phyloP scores from a whole-genome alignment of 1,140 invertebrate genomes.

The Drosophila bocki region DNA sequence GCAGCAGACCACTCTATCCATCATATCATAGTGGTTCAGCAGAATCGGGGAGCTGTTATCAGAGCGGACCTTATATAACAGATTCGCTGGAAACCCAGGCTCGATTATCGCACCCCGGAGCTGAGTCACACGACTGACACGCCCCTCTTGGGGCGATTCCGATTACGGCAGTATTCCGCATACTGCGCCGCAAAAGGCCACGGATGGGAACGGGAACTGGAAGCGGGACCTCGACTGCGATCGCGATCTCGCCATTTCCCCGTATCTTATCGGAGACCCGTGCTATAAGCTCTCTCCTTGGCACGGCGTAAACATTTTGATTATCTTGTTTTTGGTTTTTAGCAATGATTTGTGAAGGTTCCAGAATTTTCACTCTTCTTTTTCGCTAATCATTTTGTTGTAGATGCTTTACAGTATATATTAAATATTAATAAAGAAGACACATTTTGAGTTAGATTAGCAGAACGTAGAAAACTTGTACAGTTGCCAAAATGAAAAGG shows the following conservation, averaged over 20 bases:
- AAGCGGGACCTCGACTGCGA: constrained; percentile 5
- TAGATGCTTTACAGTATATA: constrained; percentile 38
- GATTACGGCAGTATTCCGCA: not conserved
- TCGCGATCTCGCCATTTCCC: constrained; percentile 33
- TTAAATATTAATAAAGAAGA: constrained; percentile 27
- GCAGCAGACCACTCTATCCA: not conserved
- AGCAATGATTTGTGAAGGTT: constrained; percentile 48
- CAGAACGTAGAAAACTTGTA: constrained; percentile 58
- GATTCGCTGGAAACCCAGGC: constrained; percentile 2
- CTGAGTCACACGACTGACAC: constrained; percentile 66
- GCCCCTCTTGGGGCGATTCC: constrained; percentile 41
- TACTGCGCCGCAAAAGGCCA: constrained; percentile 33
- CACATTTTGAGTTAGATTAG: constrained; percentile 47
- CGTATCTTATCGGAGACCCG: constrained; percentile 38
- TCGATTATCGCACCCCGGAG: constrained; percentile 20
- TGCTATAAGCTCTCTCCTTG: constrained; percentile 38
- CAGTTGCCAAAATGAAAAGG: constrained; percentile 68
- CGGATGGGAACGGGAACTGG: constrained; percentile 15
- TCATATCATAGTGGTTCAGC: constrained; percentile 9
- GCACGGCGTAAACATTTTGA: constrained; percentile 51
- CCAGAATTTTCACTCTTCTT: constrained; percentile 53
- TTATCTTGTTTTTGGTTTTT: constrained; percentile 55
- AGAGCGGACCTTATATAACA: constrained; percentile 55
- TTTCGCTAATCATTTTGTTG: constrained; percentile 24
- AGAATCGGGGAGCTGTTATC: constrained; percentile 27